Evolutionary conservation across 92 coral and sea anemone species (phyloP).

Genomic region (Actinernus sp.): DNA sequence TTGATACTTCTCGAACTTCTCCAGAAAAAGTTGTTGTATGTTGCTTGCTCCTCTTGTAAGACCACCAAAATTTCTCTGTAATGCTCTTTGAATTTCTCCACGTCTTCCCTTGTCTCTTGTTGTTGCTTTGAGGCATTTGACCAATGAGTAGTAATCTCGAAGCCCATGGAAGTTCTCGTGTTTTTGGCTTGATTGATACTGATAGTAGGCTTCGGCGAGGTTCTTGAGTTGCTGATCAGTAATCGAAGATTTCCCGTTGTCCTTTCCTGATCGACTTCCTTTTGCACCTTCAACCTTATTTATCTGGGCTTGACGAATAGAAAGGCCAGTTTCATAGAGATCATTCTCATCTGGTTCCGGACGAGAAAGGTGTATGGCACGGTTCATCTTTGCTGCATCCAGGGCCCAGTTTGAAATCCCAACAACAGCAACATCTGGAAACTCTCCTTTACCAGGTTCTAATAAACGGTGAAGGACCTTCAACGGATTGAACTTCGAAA

Average conservation of each 20-base stretch:
- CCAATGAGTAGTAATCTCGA: conserved; percentile 93
- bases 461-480: conserved; percentile 95
- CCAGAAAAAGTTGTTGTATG: conserved; percentile 73
- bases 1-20: conserved; percentile 49
- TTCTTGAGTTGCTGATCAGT: conserved; percentile 60
- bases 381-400: conserved; percentile 99
- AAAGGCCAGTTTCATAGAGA: conserved; percentile 88
- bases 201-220: conserved; percentile 87
- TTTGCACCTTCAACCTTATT: conserved; percentile 1
- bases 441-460: conserved; percentile 81
- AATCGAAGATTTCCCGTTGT: not conserved
- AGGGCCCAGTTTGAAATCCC: conserved; percentile 99
- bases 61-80: conserved; percentile 98
- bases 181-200: conserved; percentile 73
- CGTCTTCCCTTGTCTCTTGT: conserved; percentile 29
- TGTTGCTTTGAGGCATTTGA: conserved; percentile 78
- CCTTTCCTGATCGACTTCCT: conserved; percentile 24
- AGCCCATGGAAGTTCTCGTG: conserved; percentile 95
- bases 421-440: conserved; percentile 99
- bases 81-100: conserved; percentile 64
- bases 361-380: conserved; percentile 97
- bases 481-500: conserved; percentile 95
- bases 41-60: conserved; percentile 62
- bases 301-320: conserved; percentile 68
- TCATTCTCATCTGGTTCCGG: conserved; percentile 94